Evolutionary conservation across 1,140 invertebrate species (phyloP).

Genomic region (Atta cephalotes): DNA sequence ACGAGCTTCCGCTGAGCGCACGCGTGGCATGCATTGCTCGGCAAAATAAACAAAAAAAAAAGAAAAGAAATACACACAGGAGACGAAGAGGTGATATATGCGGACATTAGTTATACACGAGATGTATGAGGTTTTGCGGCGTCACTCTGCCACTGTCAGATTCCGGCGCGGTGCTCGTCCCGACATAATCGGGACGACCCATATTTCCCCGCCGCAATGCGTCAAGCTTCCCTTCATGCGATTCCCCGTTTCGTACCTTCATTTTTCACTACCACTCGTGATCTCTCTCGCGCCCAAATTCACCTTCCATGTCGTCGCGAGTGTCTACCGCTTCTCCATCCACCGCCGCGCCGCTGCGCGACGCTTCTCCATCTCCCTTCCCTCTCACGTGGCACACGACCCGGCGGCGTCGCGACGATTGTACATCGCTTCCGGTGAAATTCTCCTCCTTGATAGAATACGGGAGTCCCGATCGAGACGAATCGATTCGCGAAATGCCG

Average conservation of each 20-base stretch:
- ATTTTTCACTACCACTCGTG: conserved; percentile 69
- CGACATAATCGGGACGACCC: conserved; percentile 81
- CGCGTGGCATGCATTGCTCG: conserved; percentile 20
- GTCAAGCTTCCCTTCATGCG: conserved; percentile 66
- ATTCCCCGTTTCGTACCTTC: conserved; percentile 65
- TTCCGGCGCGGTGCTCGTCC: conserved; percentile 73
- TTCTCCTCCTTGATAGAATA: conserved; percentile 39
- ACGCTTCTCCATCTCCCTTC: conserved; percentile 13
- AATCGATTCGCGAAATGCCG: conserved; percentile 52
- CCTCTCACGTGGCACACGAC: neutral
- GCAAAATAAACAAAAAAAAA: neutral
- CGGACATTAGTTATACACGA: conserved; percentile 81
- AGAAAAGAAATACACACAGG: conserved; percentile 33
- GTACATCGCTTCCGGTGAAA: conserved; percentile 61
- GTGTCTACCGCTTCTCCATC: conserved; percentile 50
- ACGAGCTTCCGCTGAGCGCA: neutral
- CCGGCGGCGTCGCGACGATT: conserved; percentile 52
- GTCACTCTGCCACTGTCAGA: conserved; percentile 79
- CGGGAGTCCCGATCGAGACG: conserved; percentile 40
- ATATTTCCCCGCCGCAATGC: conserved; percentile 81
- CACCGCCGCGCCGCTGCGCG: neutral
- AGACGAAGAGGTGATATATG: conserved; percentile 79
- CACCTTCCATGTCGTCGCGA: conserved; percentile 69
- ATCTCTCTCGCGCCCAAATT: conserved; percentile 63
- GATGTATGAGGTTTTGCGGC: conserved; percentile 80